These are phyloP conservation scores for Atrina japonica DNA, from an alignment of 2,888 invertebrate genomes.

Conservation along the genomic window DNA sequence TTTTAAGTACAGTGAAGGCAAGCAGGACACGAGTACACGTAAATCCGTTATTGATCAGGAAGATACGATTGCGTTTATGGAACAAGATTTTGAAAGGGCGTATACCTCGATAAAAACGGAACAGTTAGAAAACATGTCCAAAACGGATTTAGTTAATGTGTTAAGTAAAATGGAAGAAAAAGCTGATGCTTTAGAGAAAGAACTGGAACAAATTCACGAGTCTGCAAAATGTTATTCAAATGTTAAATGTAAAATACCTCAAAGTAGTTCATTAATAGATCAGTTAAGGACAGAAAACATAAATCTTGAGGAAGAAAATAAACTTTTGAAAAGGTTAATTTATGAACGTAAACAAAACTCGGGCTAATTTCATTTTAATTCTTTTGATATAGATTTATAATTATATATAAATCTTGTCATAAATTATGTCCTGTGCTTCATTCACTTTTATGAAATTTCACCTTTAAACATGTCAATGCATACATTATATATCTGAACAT, in stretches of 20 bases:
- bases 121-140: conserved; percentile 42
- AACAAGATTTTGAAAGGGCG: conserved; percentile 48
- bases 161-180: conserved; percentile 42
- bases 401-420: too few relatives aligned
- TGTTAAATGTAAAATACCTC: not conserved
- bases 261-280: conserved; percentile 28
- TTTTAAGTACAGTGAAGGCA: not conserved
- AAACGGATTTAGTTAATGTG: conserved; percentile 41
- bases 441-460: too few relatives aligned
- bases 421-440: too few relatives aligned
- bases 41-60: conserved; percentile 9
- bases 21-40: too few relatives aligned
- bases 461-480: too few relatives aligned
- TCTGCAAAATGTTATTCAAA: conserved; percentile 24
- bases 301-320: conserved; percentile 50
- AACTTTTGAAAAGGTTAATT: conserved; percentile 38
- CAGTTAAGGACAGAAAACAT: conserved; percentile 44
- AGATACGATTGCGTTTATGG: conserved; percentile 42
- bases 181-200: conserved; percentile 33
- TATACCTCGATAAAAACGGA: conserved; percentile 39
- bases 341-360: too few relatives aligned
- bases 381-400: too few relatives aligned
- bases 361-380: too few relatives aligned
- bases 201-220: conserved; percentile 21
- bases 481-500: too few relatives aligned